Conservation (phyloP, 2,113 vertebrate species). For the Erythrolamprus reginae region DNA sequence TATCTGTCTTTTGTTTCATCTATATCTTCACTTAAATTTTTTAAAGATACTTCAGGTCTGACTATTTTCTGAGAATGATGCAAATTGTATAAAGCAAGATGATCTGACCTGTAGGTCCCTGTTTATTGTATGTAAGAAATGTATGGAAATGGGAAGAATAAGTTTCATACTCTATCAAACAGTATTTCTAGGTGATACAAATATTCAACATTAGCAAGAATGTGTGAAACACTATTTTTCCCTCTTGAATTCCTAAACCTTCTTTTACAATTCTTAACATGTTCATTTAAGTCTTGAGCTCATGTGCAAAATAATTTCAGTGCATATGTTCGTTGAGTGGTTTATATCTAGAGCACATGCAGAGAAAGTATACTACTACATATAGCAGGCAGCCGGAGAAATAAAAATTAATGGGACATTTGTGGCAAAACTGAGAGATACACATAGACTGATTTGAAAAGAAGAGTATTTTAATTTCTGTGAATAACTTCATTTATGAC, state of each 20-base stretch:
- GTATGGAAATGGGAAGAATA: not conserved
- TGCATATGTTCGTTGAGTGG: not conserved
- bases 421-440: not conserved
- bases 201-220: conserved; percentile 1
- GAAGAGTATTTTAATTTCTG: not conserved
- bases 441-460: not conserved
- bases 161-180: not conserved
- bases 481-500: not conserved
- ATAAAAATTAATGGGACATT: not conserved
- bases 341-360: not conserved
- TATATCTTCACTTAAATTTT: not conserved
- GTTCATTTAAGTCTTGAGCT: not conserved
- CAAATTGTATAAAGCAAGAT: not conserved
- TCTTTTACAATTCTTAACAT: not conserved
- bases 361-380: not conserved
- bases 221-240: not conserved
- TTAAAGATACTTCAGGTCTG: not conserved
- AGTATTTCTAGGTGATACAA: not conserved
- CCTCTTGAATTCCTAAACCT: not conserved
- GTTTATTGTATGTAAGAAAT: not conserved
- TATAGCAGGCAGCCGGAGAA: not conserved
- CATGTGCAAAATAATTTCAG: not conserved
- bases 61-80: not conserved
- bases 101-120: not conserved
- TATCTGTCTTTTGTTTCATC: not conserved